Evolutionary conservation across 2,888 invertebrate species (phyloP), one percentile per base, ranked within the genome.

Genomic region (Agrochola lota): DNA sequence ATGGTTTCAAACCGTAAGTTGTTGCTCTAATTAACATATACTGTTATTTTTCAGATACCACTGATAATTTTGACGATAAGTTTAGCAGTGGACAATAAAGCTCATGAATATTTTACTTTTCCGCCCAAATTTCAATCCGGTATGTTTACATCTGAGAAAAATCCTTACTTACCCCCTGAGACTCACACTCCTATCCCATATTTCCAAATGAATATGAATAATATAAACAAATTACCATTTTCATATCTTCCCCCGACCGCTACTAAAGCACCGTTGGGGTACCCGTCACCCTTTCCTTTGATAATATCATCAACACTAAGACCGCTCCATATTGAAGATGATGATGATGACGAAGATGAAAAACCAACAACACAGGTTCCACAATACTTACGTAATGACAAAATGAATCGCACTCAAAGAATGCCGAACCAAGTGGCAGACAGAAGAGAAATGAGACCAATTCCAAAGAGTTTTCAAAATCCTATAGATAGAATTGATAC

Each of bases 121-220:
- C 93, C 94, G 49, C 94, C 94, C 59, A 94, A 95, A 84, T 95
- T 92, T 85, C 94, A 93, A 90, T 88, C 93, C 57, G 90, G 90
- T 30, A 81, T 92, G 43, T 94, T 92, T 83, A 89, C 93, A 35
- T 92, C 95, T 30, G 95, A 96, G 68, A 95, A 93, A 85, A 93
- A 95, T 49, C 90, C 95, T 77, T 96, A 95, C 85, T 91, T 96
- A 64, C 95, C 96, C 49, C 95, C 95, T 12, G 96, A 96, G 86
- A 92, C 95, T 66, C 95, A 95, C 59, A 94, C 95, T 12, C 87
- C 94, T 46, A 86, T 93, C 30, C 95, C 96, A 23, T 95, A 94
- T 87, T 95, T 92, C 74, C 89, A 94, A 57, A 90, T 94, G 66
- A 96, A 95, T 78, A 89, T 94, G 64, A 96, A 95, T 78, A 94